Evolutionary conservation across 1,140 invertebrate genomes (phyloP), one percentile per base, ranked within the genome.

Genomic region (Mya arenaria): DNA sequence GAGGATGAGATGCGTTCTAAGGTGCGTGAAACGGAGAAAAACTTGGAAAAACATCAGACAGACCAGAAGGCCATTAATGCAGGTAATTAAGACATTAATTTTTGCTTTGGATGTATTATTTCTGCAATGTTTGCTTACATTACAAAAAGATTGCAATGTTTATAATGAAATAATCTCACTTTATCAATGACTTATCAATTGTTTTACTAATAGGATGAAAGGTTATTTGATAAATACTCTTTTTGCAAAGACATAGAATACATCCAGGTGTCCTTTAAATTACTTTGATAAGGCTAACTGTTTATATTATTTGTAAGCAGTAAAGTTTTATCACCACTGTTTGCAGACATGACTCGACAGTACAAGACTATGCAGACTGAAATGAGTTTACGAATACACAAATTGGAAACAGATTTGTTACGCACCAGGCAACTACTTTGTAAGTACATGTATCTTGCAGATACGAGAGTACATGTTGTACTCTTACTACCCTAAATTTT

Each of bases 341-440:
- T n/a, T 71, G 36, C 60, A 89, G 91, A 91, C 78, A 90, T 92
- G 87, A 90, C 91, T 1, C 74, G 91, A 17, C 91, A 92, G 84
- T 92, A 92, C 83, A 92, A 92, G 75, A 91, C 90, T 0, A 91
- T 92, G 90, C 89, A 92, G 83, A 89, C 87, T 32, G 89, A 92
- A 62, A 89, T 91, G 87, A 83, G 85, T 10, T 72, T 89, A 23
- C 71, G 85, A n/a, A 89, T 91, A n/a, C 88, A 89, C 63, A 83
- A 88, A 62, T 73, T 91, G 37, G 89, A 92, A 77, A 86, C 85
- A 19, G 90, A 92, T 65, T 80, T 91, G 10, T 62, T 80, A 23
- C 80, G 74, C 13, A 90, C 87, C 13, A 77, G 82, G 68, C 56
- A 79, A 28, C 66, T 85, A 39, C 75, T 91, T 36, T 75, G 90